A percentile compares a stretch with the other conserved stretches of the same genome.
These are phyloP conservation scores for Aelia acuminata DNA, from an alignment of 2,888 invertebrate genomes.

Conservation along the genomic window DNA sequence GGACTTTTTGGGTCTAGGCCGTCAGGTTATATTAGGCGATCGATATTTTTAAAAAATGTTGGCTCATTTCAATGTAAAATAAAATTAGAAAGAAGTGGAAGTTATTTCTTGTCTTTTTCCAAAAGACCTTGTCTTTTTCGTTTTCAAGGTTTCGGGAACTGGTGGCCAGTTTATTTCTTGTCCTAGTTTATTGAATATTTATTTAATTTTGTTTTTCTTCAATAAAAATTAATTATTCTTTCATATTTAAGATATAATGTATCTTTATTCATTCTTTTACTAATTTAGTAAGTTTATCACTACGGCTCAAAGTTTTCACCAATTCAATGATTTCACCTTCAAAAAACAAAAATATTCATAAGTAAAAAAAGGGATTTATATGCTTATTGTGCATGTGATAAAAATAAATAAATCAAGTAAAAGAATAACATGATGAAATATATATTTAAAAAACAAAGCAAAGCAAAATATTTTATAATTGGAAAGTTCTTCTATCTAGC, in stretches of 20 bases:
- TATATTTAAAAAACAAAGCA: slow-evolving; percentile 45
- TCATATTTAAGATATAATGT: not conserved
- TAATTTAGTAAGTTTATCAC: not conserved
- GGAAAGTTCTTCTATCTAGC: not conserved
- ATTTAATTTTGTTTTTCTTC: not conserved
- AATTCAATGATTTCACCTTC: slow-evolving; percentile 2
- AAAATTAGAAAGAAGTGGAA: not conserved
- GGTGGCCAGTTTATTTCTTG: not conserved
- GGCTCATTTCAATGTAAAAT: not conserved
- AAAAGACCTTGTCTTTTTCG: not conserved
- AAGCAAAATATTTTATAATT: slow-evolving; percentile 46
- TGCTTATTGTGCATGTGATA: slow-evolving; percentile 41
- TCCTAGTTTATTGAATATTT: not conserved
- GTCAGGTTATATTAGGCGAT: not conserved
- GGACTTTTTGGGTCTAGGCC: not conserved
- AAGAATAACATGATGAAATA: not conserved
- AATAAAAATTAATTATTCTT: not conserved
- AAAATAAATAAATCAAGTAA: not conserved
- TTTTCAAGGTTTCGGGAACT: not conserved
- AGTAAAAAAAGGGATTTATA: not conserved
- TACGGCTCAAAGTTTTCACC: slow-evolving; percentile 11
- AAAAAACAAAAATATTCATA: not conserved
- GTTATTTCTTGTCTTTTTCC: not conserved
- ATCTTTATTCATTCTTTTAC: slow-evolving; percentile 19
- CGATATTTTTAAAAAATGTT: not conserved